Percentiles rank a stretch among this genome's conserved stretches.
Evolutionary conservation across 2,888 invertebrate genomes (phyloP).

Genomic region (Oscheius sp.): DNA sequence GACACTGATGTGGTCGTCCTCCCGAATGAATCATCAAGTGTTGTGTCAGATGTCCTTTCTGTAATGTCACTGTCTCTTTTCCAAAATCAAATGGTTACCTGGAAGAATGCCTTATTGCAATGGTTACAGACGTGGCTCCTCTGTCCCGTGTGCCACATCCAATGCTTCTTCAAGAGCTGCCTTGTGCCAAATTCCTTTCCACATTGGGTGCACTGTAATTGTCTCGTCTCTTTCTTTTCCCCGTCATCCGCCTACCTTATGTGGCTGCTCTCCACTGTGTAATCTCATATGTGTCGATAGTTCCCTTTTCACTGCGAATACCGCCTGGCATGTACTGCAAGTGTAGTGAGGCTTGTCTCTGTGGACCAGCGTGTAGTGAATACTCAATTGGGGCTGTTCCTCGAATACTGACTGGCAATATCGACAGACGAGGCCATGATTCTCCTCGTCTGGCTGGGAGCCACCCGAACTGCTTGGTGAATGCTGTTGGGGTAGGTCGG

Average conservation of each 20-base stretch:
- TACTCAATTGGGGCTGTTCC: constrained; percentile 29
- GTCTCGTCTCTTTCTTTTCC: neutral
- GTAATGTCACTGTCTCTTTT: constrained; percentile 37
- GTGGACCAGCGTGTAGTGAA: constrained; percentile 33
- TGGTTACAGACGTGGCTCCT: constrained; percentile 74
- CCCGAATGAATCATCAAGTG: constrained; percentile 73
- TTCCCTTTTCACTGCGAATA: constrained; percentile 74
- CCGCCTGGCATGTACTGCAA: constrained; percentile 73
- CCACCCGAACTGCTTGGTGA: constrained; percentile 35
- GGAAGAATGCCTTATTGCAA: constrained; percentile 74
- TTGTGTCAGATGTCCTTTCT: constrained; percentile 73
- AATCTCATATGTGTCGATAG: constrained; percentile 74
- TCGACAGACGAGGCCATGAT: constrained; percentile 14
- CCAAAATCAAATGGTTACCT: constrained; percentile 42
- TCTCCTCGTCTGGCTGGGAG: constrained; percentile 27
- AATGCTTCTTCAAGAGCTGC: constrained; percentile 75
- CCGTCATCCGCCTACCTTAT: constrained; percentile 49
- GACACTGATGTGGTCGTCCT: constrained; percentile 69
- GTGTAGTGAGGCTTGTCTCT: constrained; percentile 63
- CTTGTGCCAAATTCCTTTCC: constrained; percentile 75
- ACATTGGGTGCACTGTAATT: constrained; percentile 73
- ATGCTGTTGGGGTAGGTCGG: constrained; percentile 27
- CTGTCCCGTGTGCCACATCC: constrained; percentile 75
- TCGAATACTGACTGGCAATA: constrained; percentile 26
- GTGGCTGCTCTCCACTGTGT: constrained; percentile 74